phyloP scores from a whole-genome alignment of 2,797 vertebrate species.

The Prunella strophiata region DNA sequence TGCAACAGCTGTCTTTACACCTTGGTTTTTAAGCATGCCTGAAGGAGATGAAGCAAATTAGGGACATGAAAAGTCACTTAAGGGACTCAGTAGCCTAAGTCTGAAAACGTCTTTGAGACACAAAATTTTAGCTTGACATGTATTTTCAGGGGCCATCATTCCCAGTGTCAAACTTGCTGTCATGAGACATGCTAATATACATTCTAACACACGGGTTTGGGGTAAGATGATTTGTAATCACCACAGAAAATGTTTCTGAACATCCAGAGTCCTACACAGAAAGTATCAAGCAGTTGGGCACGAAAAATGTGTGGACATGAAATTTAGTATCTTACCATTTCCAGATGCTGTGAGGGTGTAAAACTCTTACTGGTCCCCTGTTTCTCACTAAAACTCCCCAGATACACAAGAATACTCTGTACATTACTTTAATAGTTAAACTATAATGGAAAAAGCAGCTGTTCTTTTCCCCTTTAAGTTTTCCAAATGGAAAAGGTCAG shows the following conservation, averaged over 20 bases:
- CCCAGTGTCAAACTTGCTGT: background rate
- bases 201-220: background rate
- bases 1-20: background rate
- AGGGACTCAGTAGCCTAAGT: background rate
- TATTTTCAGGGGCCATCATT: background rate
- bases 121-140: background rate
- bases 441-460: background rate
- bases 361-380: background rate
- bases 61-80: background rate
- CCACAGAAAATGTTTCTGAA: background rate
- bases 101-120: background rate
- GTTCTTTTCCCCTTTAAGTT: background rate
- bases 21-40: background rate
- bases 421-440: background rate
- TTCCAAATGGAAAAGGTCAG: constrained; percentile 49
- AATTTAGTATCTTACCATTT: background rate
- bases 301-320: background rate
- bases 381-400: background rate
- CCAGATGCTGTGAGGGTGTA: background rate
- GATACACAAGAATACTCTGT: background rate
- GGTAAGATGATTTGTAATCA: background rate
- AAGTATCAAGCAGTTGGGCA: background rate
- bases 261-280: background rate
- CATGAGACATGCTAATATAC: fast-evolving
- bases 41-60: fast-evolving